Evolutionary conservation across 2,888 invertebrate species (phyloP).

Genomic region (Drosophila incognita): DNA sequence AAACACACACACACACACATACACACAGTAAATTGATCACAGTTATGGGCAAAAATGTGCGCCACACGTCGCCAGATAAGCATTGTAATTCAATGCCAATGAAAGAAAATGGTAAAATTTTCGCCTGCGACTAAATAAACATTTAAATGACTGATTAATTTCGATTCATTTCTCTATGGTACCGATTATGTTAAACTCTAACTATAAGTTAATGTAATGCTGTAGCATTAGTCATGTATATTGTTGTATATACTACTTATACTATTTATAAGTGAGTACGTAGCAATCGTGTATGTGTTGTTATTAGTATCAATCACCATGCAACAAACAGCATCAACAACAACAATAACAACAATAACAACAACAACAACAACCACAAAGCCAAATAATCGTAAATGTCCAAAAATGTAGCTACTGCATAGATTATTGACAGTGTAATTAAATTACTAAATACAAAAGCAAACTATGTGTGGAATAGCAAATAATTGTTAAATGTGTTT

Average conservation of each 20-base stretch:
- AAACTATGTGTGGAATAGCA: constrained; percentile 9
- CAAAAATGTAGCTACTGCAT: constrained; percentile 51
- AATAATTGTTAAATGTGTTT: constrained; percentile 52
- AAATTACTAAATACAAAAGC: constrained; percentile 40
- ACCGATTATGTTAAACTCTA: constrained; percentile 16
- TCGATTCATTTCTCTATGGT: constrained; percentile 19
- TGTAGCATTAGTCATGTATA: constrained; percentile 24
- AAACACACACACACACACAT: constrained; percentile 27
- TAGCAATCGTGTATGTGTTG: constrained; percentile 16
- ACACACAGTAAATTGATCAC: constrained; percentile 35
- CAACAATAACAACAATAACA: constrained; percentile 18
- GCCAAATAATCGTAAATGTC: constrained; percentile 65
- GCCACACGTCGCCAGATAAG: constrained; percentile 26
- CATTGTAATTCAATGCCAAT: not conserved
- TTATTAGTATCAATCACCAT: constrained; percentile 26
- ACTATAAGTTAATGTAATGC: constrained; percentile 19
- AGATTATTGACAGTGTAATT: constrained; percentile 42
- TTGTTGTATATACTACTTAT: constrained; percentile 18
- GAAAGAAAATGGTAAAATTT: constrained; percentile 12
- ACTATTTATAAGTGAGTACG: constrained; percentile 14
- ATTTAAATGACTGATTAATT: constrained; percentile 58
- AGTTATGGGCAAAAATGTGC: constrained; percentile 39
- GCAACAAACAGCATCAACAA: constrained; percentile 2
- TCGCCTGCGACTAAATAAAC: constrained; percentile 30
- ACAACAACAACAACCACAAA: constrained; percentile 31